A percentile compares a stretch with the other conserved stretches of the same genome.
These are phyloP conservation scores for Conomelus anceps DNA, from an alignment of 2,888 invertebrate genomes.

Conservation along the genomic window DNA sequence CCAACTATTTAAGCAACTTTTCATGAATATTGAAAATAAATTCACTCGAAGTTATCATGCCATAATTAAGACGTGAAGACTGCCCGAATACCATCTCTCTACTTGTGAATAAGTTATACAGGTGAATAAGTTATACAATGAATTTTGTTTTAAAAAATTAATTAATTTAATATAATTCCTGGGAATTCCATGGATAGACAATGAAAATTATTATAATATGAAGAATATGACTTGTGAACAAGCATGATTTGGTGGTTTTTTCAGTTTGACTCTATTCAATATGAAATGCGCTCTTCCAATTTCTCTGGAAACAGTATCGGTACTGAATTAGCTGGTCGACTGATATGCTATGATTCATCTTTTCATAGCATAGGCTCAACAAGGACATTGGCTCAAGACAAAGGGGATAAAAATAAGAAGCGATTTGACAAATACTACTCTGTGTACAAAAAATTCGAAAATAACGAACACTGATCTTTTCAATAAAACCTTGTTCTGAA, in stretches of 20 bases:
- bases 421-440: background rate
- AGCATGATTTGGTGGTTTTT: background rate
- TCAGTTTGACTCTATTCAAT: background rate
- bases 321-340: background rate
- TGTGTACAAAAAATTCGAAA: background rate
- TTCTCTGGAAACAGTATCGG: background rate
- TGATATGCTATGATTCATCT: background rate
- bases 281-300: background rate
- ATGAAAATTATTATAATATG: too few relatives aligned
- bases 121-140: too few relatives aligned
- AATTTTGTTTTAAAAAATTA: too few relatives aligned
- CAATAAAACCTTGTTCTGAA: background rate
- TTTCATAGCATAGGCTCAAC: background rate
- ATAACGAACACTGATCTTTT: background rate
- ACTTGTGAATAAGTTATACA: too few relatives aligned
- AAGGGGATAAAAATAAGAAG: background rate
- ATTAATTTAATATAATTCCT: too few relatives aligned
- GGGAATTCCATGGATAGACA: too few relatives aligned
- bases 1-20: too few relatives aligned
- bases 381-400: background rate
- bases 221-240: too few relatives aligned
- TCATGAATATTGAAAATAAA: too few relatives aligned
- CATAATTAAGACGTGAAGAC: too few relatives aligned
- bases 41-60: too few relatives aligned
- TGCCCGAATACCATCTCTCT: too few relatives aligned